Percentiles rank a stretch among this genome's conserved stretches.
Evolutionary conservation across 2,113 vertebrate species (phyloP).

Genomic region (Antennarius striatus): DNA sequence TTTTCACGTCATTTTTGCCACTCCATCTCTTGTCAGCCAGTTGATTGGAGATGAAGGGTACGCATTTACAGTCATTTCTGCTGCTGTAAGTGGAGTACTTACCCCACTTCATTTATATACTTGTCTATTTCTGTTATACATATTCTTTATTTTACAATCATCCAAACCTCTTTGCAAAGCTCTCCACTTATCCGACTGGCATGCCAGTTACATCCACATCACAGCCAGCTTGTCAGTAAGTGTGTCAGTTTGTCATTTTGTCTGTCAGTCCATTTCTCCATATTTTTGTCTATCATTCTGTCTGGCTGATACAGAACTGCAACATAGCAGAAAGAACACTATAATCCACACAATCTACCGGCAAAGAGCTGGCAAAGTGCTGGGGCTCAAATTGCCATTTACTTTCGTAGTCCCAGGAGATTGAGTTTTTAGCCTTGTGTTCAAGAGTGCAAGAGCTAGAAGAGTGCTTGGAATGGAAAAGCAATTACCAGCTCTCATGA

Average conservation of each 20-base stretch:
- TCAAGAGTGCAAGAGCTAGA: constrained; percentile 59
- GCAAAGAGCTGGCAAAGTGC: constrained; percentile 46
- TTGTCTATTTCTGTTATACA: neutral
- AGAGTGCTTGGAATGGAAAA: constrained; percentile 61
- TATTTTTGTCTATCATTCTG: constrained; percentile 12
- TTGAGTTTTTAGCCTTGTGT: constrained; percentile 61
- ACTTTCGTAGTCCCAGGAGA: constrained; percentile 55
- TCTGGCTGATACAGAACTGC: constrained; percentile 34
- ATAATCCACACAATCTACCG: constrained; percentile 60
- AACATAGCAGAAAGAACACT: constrained; percentile 52
- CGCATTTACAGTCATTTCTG: neutral
- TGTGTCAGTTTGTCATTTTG: neutral
- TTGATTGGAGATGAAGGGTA: neutral
- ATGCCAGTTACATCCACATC: neutral
- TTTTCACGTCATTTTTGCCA: neutral
- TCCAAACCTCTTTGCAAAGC: neutral
- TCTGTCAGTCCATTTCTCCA: constrained; percentile 11
- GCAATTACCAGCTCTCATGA: constrained; percentile 56
- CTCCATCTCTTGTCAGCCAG: neutral
- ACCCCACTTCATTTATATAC: neutral
- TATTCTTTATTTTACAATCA: neutral
- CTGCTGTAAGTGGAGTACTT: neutral
- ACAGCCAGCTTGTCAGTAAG: neutral
- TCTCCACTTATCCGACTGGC: neutral
- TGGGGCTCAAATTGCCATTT: constrained; percentile 65